Base-by-base conservation (phyloP, 2,113 vertebrate genomes). In the Stigmatopora argus region DNA sequence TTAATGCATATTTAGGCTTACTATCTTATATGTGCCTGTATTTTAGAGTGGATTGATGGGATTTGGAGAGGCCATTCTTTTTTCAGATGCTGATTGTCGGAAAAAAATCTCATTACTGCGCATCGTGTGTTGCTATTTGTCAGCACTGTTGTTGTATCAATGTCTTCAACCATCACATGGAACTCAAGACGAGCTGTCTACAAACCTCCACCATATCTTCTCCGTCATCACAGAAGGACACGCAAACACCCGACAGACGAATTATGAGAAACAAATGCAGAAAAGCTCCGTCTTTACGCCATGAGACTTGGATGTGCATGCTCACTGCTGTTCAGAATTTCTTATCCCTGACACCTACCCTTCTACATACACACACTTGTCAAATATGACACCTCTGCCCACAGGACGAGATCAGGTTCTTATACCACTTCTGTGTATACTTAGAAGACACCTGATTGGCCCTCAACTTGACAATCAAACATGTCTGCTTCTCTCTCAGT, bases 181-280 rank as follows among this genome's bases (percentile, higher is more conserved):
- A 31, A 31, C 26, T 31, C 26, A 31, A 31, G 3, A 31, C 26
- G 26, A 3, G 26, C 26, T 31, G 26, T 31, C 26, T 31, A 2
- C 89, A 87, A 86, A 90, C 89, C 86, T 88, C 87, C 86, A 81
- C 72, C 86, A 78, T 68, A 70, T 87, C 91, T 91, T 87, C 91
- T 88, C 89, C 84, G 78, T 80, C 84, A 91, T 89, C 88, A 92
- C 91, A 91, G 89, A 91, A 91, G 89, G 90, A 91, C 84, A 87
- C 74, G 62, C 85, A 90, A 90, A 91, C 90, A 89, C 88, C 87
- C 69, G 81, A 87, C 86, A 90, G 86, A 90, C 84, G 86, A 89
- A 12, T 86, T 83, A 82, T 85, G 81, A 78, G 78, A 79, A 86
- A 85, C 81, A 84, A 81, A 86, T 78, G 79, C 84, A 84, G 80